Conservation (phyloP, 2,888 invertebrate species). For the Isoperla grammatica region DNA sequence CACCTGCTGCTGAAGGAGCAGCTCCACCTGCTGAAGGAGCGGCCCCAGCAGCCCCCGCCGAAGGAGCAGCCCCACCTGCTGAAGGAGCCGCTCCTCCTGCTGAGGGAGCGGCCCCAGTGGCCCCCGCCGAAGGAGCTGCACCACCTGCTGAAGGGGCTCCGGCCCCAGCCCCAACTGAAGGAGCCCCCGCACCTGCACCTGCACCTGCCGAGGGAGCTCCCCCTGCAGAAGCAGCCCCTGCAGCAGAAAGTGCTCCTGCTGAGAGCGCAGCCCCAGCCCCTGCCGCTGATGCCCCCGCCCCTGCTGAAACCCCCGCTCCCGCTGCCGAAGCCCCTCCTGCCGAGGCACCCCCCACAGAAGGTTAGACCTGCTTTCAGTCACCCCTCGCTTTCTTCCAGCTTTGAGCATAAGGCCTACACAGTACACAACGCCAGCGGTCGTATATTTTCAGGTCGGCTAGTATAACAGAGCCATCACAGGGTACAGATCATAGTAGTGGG, state of each 20-base stretch:
- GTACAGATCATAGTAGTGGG: too few relatives aligned
- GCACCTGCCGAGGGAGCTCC: slow-evolving; percentile 36
- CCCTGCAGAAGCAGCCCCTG: slow-evolving; percentile 35
- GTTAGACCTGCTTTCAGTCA: slow-evolving; percentile 13
- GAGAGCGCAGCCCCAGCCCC: slow-evolving; percentile 24
- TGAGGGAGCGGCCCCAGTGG: slow-evolving; percentile 22
- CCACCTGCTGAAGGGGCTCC: slow-evolving; percentile 34
- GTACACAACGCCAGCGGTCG: too few relatives aligned
- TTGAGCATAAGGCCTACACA: neutral
- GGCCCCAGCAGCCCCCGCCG: slow-evolving; percentile 29
- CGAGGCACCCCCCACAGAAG: slow-evolving; percentile 32
- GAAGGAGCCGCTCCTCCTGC: slow-evolving; percentile 37
- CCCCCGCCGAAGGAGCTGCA: slow-evolving; percentile 32
- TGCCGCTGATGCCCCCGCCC: slow-evolving; percentile 34
- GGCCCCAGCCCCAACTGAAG: slow-evolving; percentile 36
- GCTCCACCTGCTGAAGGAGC: slow-evolving; percentile 34
- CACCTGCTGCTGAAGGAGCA: slow-evolving; percentile 35
- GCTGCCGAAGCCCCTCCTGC: slow-evolving; percentile 24
- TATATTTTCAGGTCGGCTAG: too few relatives aligned
- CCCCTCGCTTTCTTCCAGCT: neutral
- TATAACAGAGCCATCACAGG: too few relatives aligned
- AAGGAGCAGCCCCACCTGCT: slow-evolving; percentile 32
- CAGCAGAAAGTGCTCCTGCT: slow-evolving; percentile 25
- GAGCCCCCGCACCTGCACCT: slow-evolving; percentile 33
- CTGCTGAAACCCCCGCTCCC: slow-evolving; percentile 35